Evolutionary conservation across 2,888 invertebrate species (phyloP), one percentile per base, ranked within the genome.

Genomic region (Megaustenia siamemsis): DNA sequence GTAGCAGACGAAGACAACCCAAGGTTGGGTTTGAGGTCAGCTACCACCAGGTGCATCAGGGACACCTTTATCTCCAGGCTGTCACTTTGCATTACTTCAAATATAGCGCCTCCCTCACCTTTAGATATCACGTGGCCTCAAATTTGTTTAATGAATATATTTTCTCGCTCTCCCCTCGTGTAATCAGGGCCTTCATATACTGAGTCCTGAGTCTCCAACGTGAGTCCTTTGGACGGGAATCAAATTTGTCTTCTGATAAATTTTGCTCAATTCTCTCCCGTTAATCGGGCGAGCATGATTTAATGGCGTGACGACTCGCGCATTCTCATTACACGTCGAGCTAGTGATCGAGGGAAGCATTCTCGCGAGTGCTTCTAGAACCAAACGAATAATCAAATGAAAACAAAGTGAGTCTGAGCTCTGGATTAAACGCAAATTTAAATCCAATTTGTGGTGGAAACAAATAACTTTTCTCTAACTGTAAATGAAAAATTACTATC

Each of bases 271-370:
- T 78, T 78, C 78, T 78, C 32, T 8, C 60, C 4, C 10, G 49
- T 38, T 40, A 78, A 78, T 78, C 78, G 40, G 24, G 45, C 78
- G 40, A 40, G 63, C 24, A 28, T 78, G 60, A 63, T 78, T 78
- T 56, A 78, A 60, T 78, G 60, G 78, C 63, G 56, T 38, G 24
- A 32, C 35, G 38, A 21, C 3, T 78, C 56, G 45, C 56, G 78
- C 60, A 78, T 78, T 60, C 78, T 56, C 78, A 78, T 78, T 78
- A 78, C 78, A 35, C 18, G 28, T 45, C 21, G 49, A 75, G 49
- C 53, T 24, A 28, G 53, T 10, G 45, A 32, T 49, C 32, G 49
- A n/a, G 53, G 53, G 8, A n/a, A n/a, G 49, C 3, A 5, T 28
- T 68, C 8, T 6, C 32, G 68, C 68, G 28, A 18, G 45, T 12